Conservation (phyloP, 2,888 invertebrate species). For the Acleris cristana region DNA sequence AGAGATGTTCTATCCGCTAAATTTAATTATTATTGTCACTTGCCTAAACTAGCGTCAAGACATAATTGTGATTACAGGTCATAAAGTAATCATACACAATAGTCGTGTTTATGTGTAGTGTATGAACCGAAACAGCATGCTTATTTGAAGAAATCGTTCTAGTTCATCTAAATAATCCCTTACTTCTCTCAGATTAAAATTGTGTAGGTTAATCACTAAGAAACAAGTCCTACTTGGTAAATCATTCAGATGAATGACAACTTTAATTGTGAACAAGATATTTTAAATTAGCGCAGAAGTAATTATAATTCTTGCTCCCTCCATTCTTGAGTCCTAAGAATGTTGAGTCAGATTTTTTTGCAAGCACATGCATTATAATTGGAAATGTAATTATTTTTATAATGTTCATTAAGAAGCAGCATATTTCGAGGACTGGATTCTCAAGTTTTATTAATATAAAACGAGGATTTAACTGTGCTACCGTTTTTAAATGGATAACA, state of each 20-base stretch:
- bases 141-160: no score
- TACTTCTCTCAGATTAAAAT: no score
- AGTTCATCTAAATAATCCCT: no score
- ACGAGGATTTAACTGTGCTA: conserved; percentile 3
- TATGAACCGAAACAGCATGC: no score
- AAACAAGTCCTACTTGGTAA: conserved; percentile 8
- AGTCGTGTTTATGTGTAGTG: no score
- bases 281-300: conserved; percentile 27
- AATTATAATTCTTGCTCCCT: conserved; percentile 29
- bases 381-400: conserved; percentile 35
- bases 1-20: no score
- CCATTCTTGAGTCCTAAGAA: conserved; percentile 30
- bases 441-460: conserved; percentile 14
- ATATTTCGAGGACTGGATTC: conserved; percentile 22
- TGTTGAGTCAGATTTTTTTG: conserved; percentile 28
- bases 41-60: no score
- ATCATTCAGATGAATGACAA: conserved; percentile 21
- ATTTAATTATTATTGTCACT: no score
- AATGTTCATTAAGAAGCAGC: conserved; percentile 28
- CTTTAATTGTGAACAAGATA: conserved; percentile 24
- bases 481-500: conserved; percentile 17
- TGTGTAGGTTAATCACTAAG: no score
- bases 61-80: no score
- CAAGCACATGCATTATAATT: conserved; percentile 27
- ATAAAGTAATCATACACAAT: no score